Base-by-base conservation (phyloP, 1,140 invertebrate species). In the Papilio helenus region DNA sequence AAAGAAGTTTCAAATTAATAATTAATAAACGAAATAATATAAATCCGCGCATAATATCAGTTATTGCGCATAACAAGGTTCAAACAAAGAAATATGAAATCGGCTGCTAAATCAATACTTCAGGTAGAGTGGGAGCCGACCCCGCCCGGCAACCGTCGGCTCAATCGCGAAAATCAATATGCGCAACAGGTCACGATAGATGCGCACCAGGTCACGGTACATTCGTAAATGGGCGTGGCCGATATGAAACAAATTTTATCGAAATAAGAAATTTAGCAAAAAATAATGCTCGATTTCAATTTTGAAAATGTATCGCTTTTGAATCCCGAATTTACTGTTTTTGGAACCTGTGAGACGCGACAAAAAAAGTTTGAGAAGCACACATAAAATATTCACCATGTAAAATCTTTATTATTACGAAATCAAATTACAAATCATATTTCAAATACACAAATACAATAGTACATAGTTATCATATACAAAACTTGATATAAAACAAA, bases 101-200 rank as follows among this genome's bases (percentile, higher is more conserved):
- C 61, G 26, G 23, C 14, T 5, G 61, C 26, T 16, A 7, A 26
- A 68, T 29, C 23, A 16, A 68, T 68, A 68, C 3, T 68, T 16
- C 61, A 34, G 61, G 61, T 16, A 29, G 26, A 16, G 5, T 68
- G 10, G 14, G 58, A 29, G 12, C 26, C 58, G 0, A 26, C 14
- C 23, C 7, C 61, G 51, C 51, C 18, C 8, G 61, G 23, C 58
- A 3, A 61, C 20, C 12, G 58, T 10, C 2, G 23, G 23, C 23
- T 61, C 20, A 29, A 68, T 68, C 14, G 16, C 26, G 26, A 29
- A 68, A 68, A 68, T 68, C 61, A 68, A 68, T 68, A 68, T 34
- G 14, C 61, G 23, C 61, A 29, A 29, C 26, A 2, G 61, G 16
- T 18, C 26, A 3, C 61, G 61, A 0, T 20, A n/a, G 8, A 55